Conservation (phyloP, 2,888 invertebrate species). For the Prionchulus punctatus region DNA sequence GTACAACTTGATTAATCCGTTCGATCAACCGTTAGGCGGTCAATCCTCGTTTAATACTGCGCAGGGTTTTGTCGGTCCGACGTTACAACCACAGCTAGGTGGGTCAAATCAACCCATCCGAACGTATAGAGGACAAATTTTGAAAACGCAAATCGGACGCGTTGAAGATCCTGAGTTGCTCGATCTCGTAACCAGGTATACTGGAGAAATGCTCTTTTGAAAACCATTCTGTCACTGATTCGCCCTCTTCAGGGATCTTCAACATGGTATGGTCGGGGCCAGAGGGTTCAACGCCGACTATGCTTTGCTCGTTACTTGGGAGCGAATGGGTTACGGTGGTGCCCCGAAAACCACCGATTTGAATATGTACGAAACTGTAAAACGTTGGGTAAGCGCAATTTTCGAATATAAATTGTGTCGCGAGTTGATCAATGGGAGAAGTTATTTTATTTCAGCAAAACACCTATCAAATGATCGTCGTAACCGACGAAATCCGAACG, state of each 20-base stretch:
- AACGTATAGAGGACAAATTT: constrained; percentile 16
- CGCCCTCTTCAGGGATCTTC: constrained; percentile 55
- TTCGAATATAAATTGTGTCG: not conserved
- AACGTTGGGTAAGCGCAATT: constrained; percentile 7
- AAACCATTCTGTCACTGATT: not conserved
- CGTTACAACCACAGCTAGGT: not conserved
- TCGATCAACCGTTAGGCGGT: not conserved
- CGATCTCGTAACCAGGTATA: constrained; percentile 16
- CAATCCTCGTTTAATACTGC: not conserved
- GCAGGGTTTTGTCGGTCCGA: not conserved
- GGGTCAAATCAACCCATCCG: not conserved
- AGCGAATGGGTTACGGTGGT: constrained; percentile 49
- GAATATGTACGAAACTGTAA: constrained; percentile 7
- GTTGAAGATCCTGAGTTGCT: constrained; percentile 20
- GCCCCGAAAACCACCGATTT: constrained; percentile 18
- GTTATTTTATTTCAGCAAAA: constrained; percentile 58
- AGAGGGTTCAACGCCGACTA: constrained; percentile 74
- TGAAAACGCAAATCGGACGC: constrained; percentile 18
- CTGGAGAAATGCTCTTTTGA: not conserved
- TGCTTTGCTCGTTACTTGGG: constrained; percentile 74
- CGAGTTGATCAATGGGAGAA: too few relatives aligned
- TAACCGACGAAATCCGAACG: constrained; percentile 79
- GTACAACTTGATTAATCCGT: not conserved
- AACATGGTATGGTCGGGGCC: constrained; percentile 66
- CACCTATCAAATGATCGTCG: constrained; percentile 80